phyloP scores from a whole-genome alignment of 1,140 invertebrate genomes.

The Chironomus striatipennis region DNA sequence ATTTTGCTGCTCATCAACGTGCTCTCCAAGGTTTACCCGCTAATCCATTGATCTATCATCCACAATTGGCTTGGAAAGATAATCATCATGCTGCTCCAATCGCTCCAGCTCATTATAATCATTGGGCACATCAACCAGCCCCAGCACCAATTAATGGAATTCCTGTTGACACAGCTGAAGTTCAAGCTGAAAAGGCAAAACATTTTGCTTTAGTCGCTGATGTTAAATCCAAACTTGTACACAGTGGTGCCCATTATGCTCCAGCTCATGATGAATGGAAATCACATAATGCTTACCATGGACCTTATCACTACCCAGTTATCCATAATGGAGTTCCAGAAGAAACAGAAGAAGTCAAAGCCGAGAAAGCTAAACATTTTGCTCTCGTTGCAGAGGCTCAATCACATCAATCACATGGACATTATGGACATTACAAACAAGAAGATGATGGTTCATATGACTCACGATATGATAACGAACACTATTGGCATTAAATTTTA shows the following conservation, averaged over 20 bases:
- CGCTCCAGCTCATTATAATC: not conserved
- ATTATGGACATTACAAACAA: slow-evolving; percentile 29
- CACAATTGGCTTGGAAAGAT: not conserved
- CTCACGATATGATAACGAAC: slow-evolving; percentile 33
- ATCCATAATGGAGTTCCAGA: slow-evolving; percentile 43
- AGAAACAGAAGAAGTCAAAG: slow-evolving; percentile 54
- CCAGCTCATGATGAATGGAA: slow-evolving; percentile 34
- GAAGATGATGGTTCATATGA: slow-evolving; percentile 36
- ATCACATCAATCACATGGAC: slow-evolving; percentile 30
- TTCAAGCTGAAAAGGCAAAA: slow-evolving; percentile 50
- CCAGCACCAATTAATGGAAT: slow-evolving; percentile 38
- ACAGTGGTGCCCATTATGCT: slow-evolving; percentile 38
- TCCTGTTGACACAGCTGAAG: slow-evolving; percentile 53
- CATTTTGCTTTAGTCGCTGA: slow-evolving; percentile 52
- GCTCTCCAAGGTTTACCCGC: not conserved
- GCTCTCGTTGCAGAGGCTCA: slow-evolving; percentile 48
- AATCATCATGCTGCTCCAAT: not conserved
- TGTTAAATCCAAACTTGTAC: slow-evolving; percentile 35
- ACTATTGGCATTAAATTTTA: slow-evolving; percentile 26
- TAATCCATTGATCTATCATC: not conserved
- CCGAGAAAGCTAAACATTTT: slow-evolving; percentile 52
- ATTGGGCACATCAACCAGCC: not conserved
- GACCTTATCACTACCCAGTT: not conserved
- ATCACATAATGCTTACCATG: not conserved
- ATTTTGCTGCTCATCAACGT: slow-evolving; percentile 41